Base-by-base conservation (phyloP, 1,140 invertebrate species). In the Notospermus geniculatus region DNA sequence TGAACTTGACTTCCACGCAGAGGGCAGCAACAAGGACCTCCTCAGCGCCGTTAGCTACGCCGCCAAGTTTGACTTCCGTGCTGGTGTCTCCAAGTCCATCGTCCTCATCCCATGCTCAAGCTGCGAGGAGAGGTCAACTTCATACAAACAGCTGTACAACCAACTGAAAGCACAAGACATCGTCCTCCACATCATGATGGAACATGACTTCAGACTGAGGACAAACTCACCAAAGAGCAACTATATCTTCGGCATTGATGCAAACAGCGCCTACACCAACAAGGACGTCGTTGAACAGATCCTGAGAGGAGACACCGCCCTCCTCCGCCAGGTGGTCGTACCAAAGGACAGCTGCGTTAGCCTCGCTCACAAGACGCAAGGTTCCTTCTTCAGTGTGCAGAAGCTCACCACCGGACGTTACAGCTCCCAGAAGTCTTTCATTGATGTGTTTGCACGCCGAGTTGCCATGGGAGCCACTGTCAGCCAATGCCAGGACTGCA, bases 11-110 rank as follows among this genome's bases (percentile, higher is more conserved):
- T 73, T 74, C 58, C 52, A 2, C n/a, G 25, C n/a, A 27, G 46
- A 50, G 9, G 58, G 65, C 22, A 39, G 46, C 7, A 54, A 65
- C 23, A 69, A 72, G 53, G 68, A 80, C 62, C 59, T 62, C 4
- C 88, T 92, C 70, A 83, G 82, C 22, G 92, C 91, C 2, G 84
- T 95, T 11, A 84, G 85, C 7, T 89, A 86, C 69, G 90, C 91
- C 39, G 86, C 88, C 1, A 83, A 86, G 52, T 83, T 94, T n/a
- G 85, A 88, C 54, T 93, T 91, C 82, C 85, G 92, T n/a, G 84
- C 90, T 0, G 92, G 89, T 23, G 91, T 89, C 2, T 89, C 91
- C 0, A 93, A 91, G 73, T 91, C 88, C 1, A 88, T 95, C 58
- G 83, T 95, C 52, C 79, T 95, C 5, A 73, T 95, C 66, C 89